These are phyloP conservation scores for Calameuta pallipes DNA, from an alignment of 2,888 invertebrate species.

Conservation along the genomic window DNA sequence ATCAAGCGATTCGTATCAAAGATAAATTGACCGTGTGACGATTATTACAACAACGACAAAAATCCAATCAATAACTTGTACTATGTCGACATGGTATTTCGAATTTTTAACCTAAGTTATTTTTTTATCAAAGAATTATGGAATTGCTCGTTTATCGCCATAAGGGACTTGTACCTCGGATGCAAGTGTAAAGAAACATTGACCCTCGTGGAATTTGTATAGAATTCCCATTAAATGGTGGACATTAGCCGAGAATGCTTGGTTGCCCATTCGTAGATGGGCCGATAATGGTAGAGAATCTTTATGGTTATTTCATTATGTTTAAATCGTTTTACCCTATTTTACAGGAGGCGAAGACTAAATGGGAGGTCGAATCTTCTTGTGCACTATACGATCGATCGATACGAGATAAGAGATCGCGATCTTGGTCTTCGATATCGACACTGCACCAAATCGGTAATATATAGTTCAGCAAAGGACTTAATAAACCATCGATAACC, in stretches of 20 bases:
- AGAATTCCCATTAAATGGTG: conserved; percentile 20
- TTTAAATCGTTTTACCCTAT: conserved; percentile 8
- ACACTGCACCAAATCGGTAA: conserved; percentile 55
- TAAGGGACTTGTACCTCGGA: not conserved
- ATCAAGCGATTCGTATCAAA: not conserved
- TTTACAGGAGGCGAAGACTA: conserved; percentile 21
- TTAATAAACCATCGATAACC: conserved; percentile 43
- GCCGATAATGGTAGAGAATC: conserved; percentile 41
- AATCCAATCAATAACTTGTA: not conserved
- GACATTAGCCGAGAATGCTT: conserved; percentile 20
- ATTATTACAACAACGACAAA: not conserved
- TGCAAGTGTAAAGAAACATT: conserved; percentile 16
- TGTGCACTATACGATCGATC: not conserved
- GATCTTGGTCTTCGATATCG: conserved; percentile 38
- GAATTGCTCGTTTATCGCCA: conserved; percentile 1
- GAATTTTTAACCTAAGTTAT: not conserved
- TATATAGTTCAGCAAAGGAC: conserved; percentile 42
- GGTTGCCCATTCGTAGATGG: conserved; percentile 28
- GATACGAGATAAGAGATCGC: conserved; percentile 43
- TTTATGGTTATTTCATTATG: conserved; percentile 48
- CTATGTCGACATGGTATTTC: not conserved
- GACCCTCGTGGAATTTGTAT: conserved; percentile 19
- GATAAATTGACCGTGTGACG: not conserved
- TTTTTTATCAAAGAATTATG: conserved; percentile 6
- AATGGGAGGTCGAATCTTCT: conserved; percentile 33